Percentiles rank a stretch among this genome's conserved stretches.
Evolutionary conservation across 2,888 invertebrate genomes (phyloP).

Genomic region (Andrena flavipes): DNA sequence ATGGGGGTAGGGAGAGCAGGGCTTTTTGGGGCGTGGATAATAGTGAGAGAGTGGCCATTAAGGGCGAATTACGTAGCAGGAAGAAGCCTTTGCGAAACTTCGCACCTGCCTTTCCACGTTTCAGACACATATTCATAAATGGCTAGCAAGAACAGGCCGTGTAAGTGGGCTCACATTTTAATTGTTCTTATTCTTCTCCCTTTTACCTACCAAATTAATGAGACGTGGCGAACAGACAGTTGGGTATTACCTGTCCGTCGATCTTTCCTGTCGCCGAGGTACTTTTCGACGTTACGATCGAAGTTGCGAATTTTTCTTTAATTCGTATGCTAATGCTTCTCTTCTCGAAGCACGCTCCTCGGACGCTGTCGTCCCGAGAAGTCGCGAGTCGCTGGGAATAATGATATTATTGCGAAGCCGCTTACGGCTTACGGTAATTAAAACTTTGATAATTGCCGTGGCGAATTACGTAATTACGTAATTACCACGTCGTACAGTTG

Average conservation of each 20-base stretch:
- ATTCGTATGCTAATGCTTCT: conserved; percentile 32
- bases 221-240: too few relatives aligned
- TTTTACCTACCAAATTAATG: too few relatives aligned
- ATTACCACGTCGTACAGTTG: conserved; percentile 65
- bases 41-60: conserved; percentile 76
- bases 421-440: conserved; percentile 80
- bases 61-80: conserved; percentile 70
- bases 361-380: conserved; percentile 3
- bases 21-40: conserved; percentile 76
- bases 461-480: conserved; percentile 79
- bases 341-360: neutral
- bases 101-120: conserved; percentile 71
- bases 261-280: neutral
- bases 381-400: conserved; percentile 66
- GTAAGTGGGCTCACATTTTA: neutral
- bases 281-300: conserved; percentile 7
- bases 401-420: conserved; percentile 80
- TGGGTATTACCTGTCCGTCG: too few relatives aligned
- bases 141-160: neutral
- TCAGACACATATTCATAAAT: conserved; percentile 64
- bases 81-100: conserved; percentile 70
- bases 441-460: conserved; percentile 82
- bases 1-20: conserved; percentile 32
- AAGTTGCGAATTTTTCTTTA: conserved; percentile 16
- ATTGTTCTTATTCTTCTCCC: neutral